Evolutionary conservation across 2,888 invertebrate species (phyloP), one percentile per base, ranked within the genome.

Genomic region (Ectobius pallidus): DNA sequence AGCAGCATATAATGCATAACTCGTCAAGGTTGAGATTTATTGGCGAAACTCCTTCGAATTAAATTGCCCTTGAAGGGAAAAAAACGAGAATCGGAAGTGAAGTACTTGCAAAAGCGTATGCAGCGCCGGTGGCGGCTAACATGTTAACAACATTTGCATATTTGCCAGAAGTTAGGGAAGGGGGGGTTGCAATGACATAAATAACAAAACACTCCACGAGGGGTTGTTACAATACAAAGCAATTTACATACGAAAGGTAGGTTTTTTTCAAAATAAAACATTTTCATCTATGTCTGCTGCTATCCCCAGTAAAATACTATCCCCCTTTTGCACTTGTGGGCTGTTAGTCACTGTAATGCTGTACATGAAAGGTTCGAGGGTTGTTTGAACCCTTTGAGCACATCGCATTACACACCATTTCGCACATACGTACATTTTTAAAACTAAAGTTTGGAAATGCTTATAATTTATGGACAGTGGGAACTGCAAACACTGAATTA

Each of bases 221-320:
- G n/a, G n/a, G n/a, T n/a, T n/a, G n/a, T n/a, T n/a, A n/a, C n/a
- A n/a, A n/a, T n/a, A n/a, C n/a, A n/a, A n/a, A n/a, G 11, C 63
- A 42, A 63, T 63, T 63, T 63, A 63, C 63, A 63, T 63, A 63
- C 63, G 63, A 63, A 63, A 63, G 63, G 63, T 63, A 32, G 3
- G 25, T 34, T 20, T 63, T 63, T 63, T 22, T 39, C 34, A 63
- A n/a, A n/a, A n/a, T n/a, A n/a, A n/a, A n/a, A n/a, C n/a, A n/a
- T n/a, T n/a, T n/a, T n/a, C n/a, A 18, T 22, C 42, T 42, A 3
- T 42, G 18, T 14, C 63, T 25, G 39, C 30, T 16, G n/a, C 42
- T n/a, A 16, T 14, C 20, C 63, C 63, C 42, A 20, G 14, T 22
- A 34, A 34, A 63, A n/a, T 42, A 34, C 63, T 22, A 2, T 63